Evolutionary conservation across 2,797 vertebrate species (phyloP).

Genomic region (Graptemys geographica): DNA sequence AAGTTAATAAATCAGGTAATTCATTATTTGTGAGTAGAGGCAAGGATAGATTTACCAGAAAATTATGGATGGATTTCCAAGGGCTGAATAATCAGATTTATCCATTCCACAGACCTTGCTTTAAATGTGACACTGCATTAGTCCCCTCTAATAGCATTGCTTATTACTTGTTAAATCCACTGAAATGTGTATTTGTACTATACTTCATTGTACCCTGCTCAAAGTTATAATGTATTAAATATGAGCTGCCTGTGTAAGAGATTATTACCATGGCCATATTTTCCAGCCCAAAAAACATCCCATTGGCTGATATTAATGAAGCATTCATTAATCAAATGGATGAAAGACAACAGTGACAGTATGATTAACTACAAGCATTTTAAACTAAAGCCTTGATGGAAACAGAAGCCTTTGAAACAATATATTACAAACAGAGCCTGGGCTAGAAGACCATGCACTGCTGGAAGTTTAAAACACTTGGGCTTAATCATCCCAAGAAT

Average conservation of each 20-base stretch:
- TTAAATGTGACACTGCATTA: not conserved
- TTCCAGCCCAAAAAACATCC: not conserved
- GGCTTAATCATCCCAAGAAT: not conserved
- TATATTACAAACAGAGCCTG: fast-evolving
- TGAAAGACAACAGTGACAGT: not conserved
- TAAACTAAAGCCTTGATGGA: not conserved
- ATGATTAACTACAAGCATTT: not conserved
- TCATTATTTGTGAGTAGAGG: not conserved
- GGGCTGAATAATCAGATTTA: not conserved
- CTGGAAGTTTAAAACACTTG: not conserved
- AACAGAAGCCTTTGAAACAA: not conserved
- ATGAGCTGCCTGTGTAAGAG: fast-evolving
- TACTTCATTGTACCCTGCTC: not conserved
- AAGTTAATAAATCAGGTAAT: not conserved
- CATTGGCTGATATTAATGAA: not conserved
- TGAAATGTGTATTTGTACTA: not conserved
- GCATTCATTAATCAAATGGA: fast-evolving
- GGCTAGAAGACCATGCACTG: not conserved
- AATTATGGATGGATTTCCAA: not conserved
- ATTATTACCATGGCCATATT: not conserved
- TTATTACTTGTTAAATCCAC: not conserved
- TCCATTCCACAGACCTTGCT: not conserved
- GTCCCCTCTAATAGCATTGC: not conserved
- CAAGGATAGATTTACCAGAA: not conserved
- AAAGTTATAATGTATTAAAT: not conserved